A percentile compares a stretch with the other conserved stretches of the same genome.
phyloP scores from a whole-genome alignment of 2,888 invertebrate species.

The Ichneumoninae sp. region DNA sequence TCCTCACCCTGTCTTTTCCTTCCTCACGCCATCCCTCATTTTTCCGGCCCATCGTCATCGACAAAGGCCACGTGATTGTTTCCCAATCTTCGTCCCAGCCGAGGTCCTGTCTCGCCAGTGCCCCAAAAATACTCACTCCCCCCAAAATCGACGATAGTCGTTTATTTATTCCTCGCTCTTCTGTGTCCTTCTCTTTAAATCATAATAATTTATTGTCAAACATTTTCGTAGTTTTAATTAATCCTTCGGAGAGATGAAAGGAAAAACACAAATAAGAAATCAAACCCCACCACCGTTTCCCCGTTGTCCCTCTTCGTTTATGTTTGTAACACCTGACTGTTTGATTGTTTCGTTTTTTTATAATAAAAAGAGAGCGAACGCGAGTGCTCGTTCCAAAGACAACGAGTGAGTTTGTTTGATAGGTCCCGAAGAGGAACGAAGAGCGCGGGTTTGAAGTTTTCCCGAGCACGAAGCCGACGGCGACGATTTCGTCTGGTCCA shows the following conservation, averaged over 20 bases:
- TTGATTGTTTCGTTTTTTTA: conserved; percentile 47
- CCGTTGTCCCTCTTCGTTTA: conserved; percentile 18
- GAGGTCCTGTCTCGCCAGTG: conserved; percentile 62
- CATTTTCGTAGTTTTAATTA: background rate
- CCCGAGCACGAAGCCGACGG: background rate
- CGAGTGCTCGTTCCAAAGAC: conserved; percentile 76
- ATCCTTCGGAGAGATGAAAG: conserved; percentile 11
- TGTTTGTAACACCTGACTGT: conserved; percentile 48
- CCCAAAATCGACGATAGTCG: conserved; percentile 34
- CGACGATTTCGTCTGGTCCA: background rate
- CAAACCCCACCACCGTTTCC: background rate
- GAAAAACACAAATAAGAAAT: background rate
- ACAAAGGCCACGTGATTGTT: conserved; percentile 61
- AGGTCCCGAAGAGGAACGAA: background rate
- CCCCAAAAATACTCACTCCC: conserved; percentile 62
- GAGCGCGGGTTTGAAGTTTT: background rate
- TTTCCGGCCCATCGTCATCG: conserved; percentile 44
- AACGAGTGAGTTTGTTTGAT: conserved; percentile 63
- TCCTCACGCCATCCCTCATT: conserved; percentile 22
- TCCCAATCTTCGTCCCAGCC: conserved; percentile 36
- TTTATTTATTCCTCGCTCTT: conserved; percentile 52
- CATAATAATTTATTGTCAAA: conserved; percentile 60
- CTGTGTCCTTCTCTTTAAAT: conserved; percentile 33
- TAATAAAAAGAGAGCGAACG: conserved; percentile 71
- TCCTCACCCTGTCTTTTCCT: conserved; percentile 35